Conservation (phyloP, 2,888 invertebrate species). For the Rutpela maculata region DNA sequence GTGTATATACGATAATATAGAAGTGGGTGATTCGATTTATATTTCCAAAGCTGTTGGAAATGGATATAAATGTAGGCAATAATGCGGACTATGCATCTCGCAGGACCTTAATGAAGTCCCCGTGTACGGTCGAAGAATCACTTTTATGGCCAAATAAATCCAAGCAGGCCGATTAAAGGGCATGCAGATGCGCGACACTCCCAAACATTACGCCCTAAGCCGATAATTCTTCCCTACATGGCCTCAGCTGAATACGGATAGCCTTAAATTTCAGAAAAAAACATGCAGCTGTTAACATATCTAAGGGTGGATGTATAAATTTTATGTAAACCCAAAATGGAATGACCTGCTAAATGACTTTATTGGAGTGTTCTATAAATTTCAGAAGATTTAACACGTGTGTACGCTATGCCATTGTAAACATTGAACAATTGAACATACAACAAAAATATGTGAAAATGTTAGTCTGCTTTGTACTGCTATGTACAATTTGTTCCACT, state of each 20-base stretch:
- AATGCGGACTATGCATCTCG: slow-evolving; percentile 72
- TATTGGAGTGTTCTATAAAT: slow-evolving; percentile 39
- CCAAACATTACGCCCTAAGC: slow-evolving; percentile 61
- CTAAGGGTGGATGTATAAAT: slow-evolving; percentile 50
- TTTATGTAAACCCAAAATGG: slow-evolving; percentile 49
- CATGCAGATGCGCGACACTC: slow-evolving; percentile 71
- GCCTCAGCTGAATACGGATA: slow-evolving; percentile 65
- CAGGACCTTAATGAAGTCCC: slow-evolving; percentile 72
- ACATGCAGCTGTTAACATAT: slow-evolving; percentile 53
- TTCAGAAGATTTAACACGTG: slow-evolving; percentile 39
- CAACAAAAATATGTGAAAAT: neutral
- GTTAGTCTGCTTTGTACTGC: no score
- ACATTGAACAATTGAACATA: neutral
- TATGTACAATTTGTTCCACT: no score
- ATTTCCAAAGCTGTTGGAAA: slow-evolving; percentile 67
- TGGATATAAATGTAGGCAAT: slow-evolving; percentile 73
- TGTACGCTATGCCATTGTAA: slow-evolving; percentile 14
- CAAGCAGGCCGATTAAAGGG: slow-evolving; percentile 69
- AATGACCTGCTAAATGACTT: slow-evolving; percentile 51
- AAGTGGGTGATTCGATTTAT: slow-evolving; percentile 60
- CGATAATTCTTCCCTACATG: slow-evolving; percentile 67
- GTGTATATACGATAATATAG: slow-evolving; percentile 24
- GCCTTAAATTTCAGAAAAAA: slow-evolving; percentile 58
- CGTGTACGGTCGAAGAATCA: slow-evolving; percentile 70
- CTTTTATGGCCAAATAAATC: slow-evolving; percentile 72